phyloP scores from a whole-genome alignment of 2,113 vertebrate genomes.

The Platysternon megacephalum region DNA sequence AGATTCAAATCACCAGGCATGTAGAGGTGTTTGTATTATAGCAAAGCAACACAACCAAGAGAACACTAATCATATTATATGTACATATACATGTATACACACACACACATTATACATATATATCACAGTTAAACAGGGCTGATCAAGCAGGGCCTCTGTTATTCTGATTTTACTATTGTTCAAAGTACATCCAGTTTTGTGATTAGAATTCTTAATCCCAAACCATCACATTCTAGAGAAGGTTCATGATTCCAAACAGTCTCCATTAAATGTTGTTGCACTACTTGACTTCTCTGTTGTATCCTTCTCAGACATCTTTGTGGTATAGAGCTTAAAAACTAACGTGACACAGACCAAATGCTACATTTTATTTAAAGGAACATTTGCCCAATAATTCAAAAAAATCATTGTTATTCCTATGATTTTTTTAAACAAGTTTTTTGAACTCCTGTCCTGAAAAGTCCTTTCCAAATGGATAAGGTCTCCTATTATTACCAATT shows the following conservation, averaged over 20 bases:
- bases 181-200: neutral
- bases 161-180: neutral
- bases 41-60: neutral
- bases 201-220: neutral
- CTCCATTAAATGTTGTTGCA: neutral
- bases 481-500: neutral
- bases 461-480: neutral
- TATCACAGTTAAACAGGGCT: accelerated
- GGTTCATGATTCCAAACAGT: accelerated
- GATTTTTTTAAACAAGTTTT: neutral
- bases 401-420: accelerated
- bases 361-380: neutral
- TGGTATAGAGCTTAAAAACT: neutral
- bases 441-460: neutral
- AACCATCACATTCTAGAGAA: neutral
- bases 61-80: neutral
- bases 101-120: neutral
- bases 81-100: neutral
- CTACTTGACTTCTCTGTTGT: neutral
- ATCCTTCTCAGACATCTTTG: accelerated
- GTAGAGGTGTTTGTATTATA: neutral
- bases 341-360: neutral
- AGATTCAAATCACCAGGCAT: neutral
- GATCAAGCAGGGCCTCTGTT: neutral
- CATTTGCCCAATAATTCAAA: neutral